Evolutionary conservation across 2,888 invertebrate species (phyloP), one percentile per base, ranked within the genome.

Genomic region (Eudemis profundana): DNA sequence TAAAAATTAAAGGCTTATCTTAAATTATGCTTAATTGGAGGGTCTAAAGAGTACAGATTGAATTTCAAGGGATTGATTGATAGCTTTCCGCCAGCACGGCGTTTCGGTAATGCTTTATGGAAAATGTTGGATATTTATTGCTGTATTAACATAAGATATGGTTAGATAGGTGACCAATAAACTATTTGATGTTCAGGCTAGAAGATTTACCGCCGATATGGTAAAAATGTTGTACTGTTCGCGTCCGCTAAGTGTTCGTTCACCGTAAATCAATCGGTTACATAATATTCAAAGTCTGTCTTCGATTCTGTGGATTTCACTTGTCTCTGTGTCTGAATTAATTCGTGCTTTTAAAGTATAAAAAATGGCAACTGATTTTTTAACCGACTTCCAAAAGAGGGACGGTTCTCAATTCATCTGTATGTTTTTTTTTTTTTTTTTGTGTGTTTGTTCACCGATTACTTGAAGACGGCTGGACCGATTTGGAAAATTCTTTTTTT

Each of bases 11-110:
- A 88, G 89, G 86, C 79, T 89, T 90, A 91, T 89, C 89, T 90
- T 78, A 86, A 91, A 92, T 91, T 90, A 89, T 86, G 82, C 84
- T 87, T 91, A 92, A 92, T 92, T 92, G 86, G 77, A 85, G 90
- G 90, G 84, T 86, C 83, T 83, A 82, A 86, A 84, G 51, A 83
- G 83, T 84, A 86, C 77, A 84, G 89, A 91, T 90, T 90, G 85
- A 90, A 90, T 89, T 86, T 89, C 86, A 83, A 87, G 83, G 75
- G 73, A 70, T 85, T 90, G 90, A 90, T 90, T 85, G 89, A 92
- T 90, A 83, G 86, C 81, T 82, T 82, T 81, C 74, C 79, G 78
- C 82, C 76, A 76, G 67, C 70, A 74, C 72, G 76, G 77, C 73
- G 73, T 83, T 81, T 78, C 51, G 78, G 82, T 87, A 85, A 79